Evolutionary conservation across 2,797 vertebrate genomes (phyloP), one percentile per base, ranked within the genome.

Genomic region (Miichthys miiuy): DNA sequence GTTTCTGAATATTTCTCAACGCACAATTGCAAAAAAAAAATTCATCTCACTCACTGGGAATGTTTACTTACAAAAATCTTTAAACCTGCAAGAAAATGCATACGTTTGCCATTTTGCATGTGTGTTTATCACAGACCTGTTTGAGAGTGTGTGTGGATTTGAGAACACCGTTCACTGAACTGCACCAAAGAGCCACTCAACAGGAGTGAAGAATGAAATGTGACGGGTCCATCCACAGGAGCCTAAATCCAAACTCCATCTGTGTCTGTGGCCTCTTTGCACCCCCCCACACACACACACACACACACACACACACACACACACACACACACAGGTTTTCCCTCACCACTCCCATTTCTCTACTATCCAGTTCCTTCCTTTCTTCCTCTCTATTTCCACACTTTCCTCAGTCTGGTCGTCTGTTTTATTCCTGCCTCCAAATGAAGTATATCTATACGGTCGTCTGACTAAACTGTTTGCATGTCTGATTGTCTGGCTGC

Each of bases 221-320:
- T 92, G 87, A 90, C 83, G 79, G 87, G 30, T 89, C 80, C 64
- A 73, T 90, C 85, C 68, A 75, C 80, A 82, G 74, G 75, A 89
- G 73, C 86, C 84, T 93, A 92, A 92, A 96, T 94, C 90, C 91
- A 93, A 95, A 93, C 93, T 95, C 94, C 93, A 66, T 96, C 94
- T 96, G 95, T 38, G 34, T 88, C 80, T 73, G 14, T 50, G 91
- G 93, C 86, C 81, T 80, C 55, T 41, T 50, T 64, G 87, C 57
- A 68, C 27, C 48, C 55, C 13, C 2, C 3, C 42, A 63, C 58
- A 42, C 58, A 48, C 57, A 77, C 51, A 58, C 69, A 70, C 71
- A 47, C 54, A 58, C 51, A 44, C 58, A 57, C 66, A 58, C 42
- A 75, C 62, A 61, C 44, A 68, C 18, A 71, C 9, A 9, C 8